Base-by-base conservation (phyloP, 2,888 invertebrate species). In the Drosophila longiperda region DNA sequence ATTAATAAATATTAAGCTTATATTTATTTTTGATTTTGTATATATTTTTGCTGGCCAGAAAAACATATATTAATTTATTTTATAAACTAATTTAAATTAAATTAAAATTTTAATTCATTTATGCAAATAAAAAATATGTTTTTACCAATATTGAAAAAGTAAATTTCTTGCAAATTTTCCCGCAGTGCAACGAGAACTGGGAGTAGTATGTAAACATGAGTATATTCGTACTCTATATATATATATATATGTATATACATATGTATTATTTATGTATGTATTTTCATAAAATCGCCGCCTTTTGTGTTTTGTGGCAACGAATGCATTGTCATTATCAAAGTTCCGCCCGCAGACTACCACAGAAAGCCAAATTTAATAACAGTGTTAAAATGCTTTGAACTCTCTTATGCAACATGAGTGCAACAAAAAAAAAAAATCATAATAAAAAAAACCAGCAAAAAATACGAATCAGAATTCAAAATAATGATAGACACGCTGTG, bases 401-500 rank as follows among this genome's bases (percentile, higher is more conserved):
- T 71, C 54, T 62, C 71, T 64, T 78, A 73, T 80, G 75, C 71
- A 82, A 76, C 53, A 62, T n/a, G 60, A 68, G 55, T 68, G 71
- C 67, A 76, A 66, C n/a, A n/a, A 66, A 73, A 66, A 42, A n/a
- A 1, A 40, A 40, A 20, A 45, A 45, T 26, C n/a, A 40, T 3
- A 20, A 42, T 12, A 23, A 2, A 15, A 20, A 52, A 20, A n/a
- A n/a, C 0, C 45, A 7, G 45, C 45, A 45, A 49, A 26, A 26
- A 26, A 42, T 33, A 26, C 59, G 52, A 64, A 17, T 64, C 76
- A 57, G 65, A 79, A 81, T 73, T 66, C 70, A 66, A 65, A 67
- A 77, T 82, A 75, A 84, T 84, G 71, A 78, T 78, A 80, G 82
- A 75, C 78, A 74, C 68, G 85, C 82, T 75, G 73, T 50, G 68